phyloP scores from a whole-genome alignment of 2,113 vertebrate species.

The Phyllostomus discolor region DNA sequence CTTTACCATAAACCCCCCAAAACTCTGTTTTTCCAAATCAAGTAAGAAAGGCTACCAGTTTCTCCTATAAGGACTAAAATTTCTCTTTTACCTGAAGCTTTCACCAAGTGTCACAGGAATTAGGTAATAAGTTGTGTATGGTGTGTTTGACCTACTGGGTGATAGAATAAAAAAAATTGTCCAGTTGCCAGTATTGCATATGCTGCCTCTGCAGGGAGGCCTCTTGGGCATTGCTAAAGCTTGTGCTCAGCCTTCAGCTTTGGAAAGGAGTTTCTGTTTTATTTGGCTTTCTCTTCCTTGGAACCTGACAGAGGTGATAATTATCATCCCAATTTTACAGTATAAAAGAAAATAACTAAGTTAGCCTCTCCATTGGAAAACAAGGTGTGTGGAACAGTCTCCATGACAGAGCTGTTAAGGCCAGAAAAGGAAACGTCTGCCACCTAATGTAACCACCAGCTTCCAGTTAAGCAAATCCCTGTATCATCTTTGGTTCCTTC shows the following conservation, averaged over 20 bases:
- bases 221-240: background rate
- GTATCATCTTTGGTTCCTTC: background rate
- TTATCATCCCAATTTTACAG: conserved; percentile 11
- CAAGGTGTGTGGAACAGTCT: background rate
- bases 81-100: conserved; percentile 10
- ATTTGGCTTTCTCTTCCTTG: background rate
- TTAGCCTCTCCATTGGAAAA: background rate
- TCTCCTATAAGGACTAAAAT: background rate
- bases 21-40: conserved; percentile 1
- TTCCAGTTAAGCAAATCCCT: background rate
- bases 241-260: background rate
- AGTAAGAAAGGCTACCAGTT: conserved; percentile 31
- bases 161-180: background rate
- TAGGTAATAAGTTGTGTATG: background rate
- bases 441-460: background rate
- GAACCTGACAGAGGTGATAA: conserved; percentile 34
- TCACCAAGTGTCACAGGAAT: background rate
- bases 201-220: background rate
- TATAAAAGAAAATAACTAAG: conserved; percentile 33
- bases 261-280: conserved; percentile 25
- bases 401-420: background rate
- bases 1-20: background rate
- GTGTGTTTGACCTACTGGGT: background rate
- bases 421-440: background rate
- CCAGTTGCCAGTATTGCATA: background rate